phyloP scores from a whole-genome alignment of 2,113 vertebrate species.

The Sceloporus tristichus region DNA sequence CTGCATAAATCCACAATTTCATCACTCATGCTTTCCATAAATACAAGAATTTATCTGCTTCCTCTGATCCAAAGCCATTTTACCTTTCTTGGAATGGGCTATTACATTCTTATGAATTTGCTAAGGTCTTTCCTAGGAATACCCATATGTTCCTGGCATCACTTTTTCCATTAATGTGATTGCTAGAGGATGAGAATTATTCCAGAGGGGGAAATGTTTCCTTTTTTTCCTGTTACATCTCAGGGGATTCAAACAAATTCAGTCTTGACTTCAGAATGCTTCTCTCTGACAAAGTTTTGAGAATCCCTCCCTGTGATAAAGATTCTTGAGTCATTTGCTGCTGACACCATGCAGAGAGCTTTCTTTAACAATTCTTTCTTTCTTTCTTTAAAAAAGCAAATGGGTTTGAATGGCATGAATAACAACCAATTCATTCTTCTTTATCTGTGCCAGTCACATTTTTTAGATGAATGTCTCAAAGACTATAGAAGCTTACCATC shows the following conservation, averaged over 20 bases:
- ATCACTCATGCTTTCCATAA: no score
- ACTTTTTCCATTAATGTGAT: background rate
- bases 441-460: constrained; percentile 20
- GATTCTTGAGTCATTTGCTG: constrained; percentile 40
- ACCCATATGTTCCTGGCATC: background rate
- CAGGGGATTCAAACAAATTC: background rate
- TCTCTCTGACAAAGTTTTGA: constrained; percentile 29
- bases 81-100: no score
- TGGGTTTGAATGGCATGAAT: constrained; percentile 56
- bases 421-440: constrained; percentile 19
- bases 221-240: background rate
- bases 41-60: no score
- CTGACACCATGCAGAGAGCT: constrained; percentile 35
- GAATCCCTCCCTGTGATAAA: constrained; percentile 33
- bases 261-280: background rate
- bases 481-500: constrained; percentile 22
- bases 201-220: background rate
- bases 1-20: no score
- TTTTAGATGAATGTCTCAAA: constrained; percentile 18
- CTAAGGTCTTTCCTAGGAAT: background rate
- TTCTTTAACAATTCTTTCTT: constrained; percentile 34
- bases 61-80: no score
- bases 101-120: background rate
- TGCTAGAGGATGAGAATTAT: background rate
- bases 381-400: constrained; percentile 8